phyloP scores from a whole-genome alignment of 1,140 invertebrate genomes.

The Oncopodura yosiiana region DNA sequence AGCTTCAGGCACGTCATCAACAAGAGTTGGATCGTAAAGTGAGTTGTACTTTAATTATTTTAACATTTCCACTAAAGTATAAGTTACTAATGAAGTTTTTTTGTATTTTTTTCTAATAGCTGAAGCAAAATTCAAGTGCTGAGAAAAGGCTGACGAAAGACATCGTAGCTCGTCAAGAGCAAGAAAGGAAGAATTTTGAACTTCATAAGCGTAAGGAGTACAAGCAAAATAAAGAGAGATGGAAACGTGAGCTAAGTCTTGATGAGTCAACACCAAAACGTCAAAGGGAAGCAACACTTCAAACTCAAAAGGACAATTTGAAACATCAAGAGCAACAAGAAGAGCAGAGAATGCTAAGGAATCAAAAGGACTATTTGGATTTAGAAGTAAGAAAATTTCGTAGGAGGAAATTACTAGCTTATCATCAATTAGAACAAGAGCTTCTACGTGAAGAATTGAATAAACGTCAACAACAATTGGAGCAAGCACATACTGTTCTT shows the following conservation, averaged over 20 bases:
- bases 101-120: slow-evolving; percentile 35
- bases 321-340: slow-evolving; percentile 83
- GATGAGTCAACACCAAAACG: slow-evolving; percentile 85
- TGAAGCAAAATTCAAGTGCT: slow-evolving; percentile 72
- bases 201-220: slow-evolving; percentile 93
- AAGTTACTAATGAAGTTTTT: neutral
- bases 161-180: slow-evolving; percentile 76
- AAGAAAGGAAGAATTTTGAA: slow-evolving; percentile 79
- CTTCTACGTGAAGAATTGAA: slow-evolving; percentile 86
- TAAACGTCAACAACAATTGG: slow-evolving; percentile 85
- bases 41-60: slow-evolving; percentile 4
- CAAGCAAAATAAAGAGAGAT: slow-evolving; percentile 93
- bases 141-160: slow-evolving; percentile 93
- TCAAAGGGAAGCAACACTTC: slow-evolving; percentile 78
- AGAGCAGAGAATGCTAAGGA: slow-evolving; percentile 70
- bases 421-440: slow-evolving; percentile 83
- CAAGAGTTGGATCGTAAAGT: slow-evolving; percentile 79
- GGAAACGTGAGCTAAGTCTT: slow-evolving; percentile 84
- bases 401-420: slow-evolving; percentile 74
- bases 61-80: neutral
- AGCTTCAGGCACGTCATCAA: slow-evolving; percentile 73
- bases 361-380: slow-evolving; percentile 83
- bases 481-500: slow-evolving; percentile 90
- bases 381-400: slow-evolving; percentile 86
- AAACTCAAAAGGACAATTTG: slow-evolving; percentile 84